Conservation (phyloP, 2,888 invertebrate genomes). For the Heteromurus nitidus region DNA sequence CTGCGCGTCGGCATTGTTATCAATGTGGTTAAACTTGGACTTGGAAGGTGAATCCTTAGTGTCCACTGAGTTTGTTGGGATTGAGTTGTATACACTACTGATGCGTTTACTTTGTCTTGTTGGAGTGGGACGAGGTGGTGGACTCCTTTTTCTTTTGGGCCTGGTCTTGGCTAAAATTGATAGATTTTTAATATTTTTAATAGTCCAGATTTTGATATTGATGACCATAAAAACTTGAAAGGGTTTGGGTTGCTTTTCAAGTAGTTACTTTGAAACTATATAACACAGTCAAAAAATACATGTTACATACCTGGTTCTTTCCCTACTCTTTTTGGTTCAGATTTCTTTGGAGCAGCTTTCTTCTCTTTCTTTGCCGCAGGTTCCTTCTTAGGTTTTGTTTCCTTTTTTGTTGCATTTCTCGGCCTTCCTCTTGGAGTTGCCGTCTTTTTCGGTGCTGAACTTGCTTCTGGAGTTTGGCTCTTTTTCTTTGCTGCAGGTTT, state of each 20-base stretch:
- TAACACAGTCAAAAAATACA: too few species aligned
- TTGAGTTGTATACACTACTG: constrained; percentile 46
- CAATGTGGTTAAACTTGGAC: constrained; percentile 45
- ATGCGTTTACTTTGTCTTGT: constrained; percentile 57
- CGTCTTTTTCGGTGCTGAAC: constrained; percentile 14
- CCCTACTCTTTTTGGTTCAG: constrained; percentile 59
- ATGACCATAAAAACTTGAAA: too few species aligned
- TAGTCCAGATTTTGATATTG: too few species aligned
- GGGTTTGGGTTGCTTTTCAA: too few species aligned
- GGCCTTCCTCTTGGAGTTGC: constrained; percentile 20
- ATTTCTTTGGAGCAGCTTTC: constrained; percentile 47
- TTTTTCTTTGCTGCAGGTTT: constrained; percentile 14
- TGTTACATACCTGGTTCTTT: constrained; percentile 44
- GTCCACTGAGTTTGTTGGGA: constrained; percentile 46
- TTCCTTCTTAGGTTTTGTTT: constrained; percentile 8
- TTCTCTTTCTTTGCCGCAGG: constrained; percentile 29
- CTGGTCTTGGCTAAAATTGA: neutral
- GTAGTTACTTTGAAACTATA: too few species aligned
- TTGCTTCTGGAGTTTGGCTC: neutral
- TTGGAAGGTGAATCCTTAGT: constrained; percentile 39
- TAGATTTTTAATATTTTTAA: too few species aligned
- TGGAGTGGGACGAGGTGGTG: constrained; percentile 52
- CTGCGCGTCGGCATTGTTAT: constrained; percentile 42
- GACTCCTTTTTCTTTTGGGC: constrained; percentile 10
- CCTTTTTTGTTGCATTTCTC: constrained; percentile 4